Evolutionary conservation across 2,113 vertebrate genomes (phyloP).

Genomic region (Campylomormyrus tamandua): DNA sequence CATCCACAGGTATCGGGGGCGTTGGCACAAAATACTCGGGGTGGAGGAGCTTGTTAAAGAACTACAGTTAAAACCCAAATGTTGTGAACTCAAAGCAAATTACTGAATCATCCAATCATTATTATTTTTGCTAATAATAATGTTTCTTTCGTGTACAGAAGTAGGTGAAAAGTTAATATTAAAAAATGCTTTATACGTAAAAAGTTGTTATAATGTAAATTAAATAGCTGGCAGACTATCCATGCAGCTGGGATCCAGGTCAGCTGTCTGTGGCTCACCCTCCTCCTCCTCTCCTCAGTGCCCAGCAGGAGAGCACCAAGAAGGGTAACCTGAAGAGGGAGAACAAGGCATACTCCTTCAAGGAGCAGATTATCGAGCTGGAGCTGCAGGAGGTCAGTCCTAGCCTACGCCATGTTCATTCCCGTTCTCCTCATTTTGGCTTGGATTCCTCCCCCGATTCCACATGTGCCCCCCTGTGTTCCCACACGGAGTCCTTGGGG

Average conservation of each 20-base stretch:
- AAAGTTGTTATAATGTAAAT: neutral
- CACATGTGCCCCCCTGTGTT: neutral
- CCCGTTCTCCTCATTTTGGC: neutral
- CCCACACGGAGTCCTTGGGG: neutral
- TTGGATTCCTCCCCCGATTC: neutral
- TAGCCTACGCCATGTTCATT: neutral
- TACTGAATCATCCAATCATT: neutral
- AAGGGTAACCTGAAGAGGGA: slow-evolving; percentile 93
- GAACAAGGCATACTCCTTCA: slow-evolving; percentile 96
- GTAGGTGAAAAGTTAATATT: neutral
- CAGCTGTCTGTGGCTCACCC: no score
- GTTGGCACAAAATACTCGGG: neutral
- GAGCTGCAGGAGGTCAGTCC: slow-evolving; percentile 86
- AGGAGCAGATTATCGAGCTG: slow-evolving; percentile 95
- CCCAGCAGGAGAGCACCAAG: slow-evolving; percentile 86
- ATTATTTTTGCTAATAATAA: neutral
- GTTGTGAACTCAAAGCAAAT: neutral
- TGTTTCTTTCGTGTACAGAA: neutral
- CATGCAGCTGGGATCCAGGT: neutral
- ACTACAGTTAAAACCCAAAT: neutral
- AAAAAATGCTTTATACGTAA: neutral
- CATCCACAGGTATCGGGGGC: slow-evolving; percentile 71
- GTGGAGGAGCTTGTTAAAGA: neutral
- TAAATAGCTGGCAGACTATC: neutral
- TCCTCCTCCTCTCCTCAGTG: slow-evolving; percentile 52